Evolutionary conservation across 2,113 vertebrate genomes (phyloP).

Genomic region (Pionites leucogaster): DNA sequence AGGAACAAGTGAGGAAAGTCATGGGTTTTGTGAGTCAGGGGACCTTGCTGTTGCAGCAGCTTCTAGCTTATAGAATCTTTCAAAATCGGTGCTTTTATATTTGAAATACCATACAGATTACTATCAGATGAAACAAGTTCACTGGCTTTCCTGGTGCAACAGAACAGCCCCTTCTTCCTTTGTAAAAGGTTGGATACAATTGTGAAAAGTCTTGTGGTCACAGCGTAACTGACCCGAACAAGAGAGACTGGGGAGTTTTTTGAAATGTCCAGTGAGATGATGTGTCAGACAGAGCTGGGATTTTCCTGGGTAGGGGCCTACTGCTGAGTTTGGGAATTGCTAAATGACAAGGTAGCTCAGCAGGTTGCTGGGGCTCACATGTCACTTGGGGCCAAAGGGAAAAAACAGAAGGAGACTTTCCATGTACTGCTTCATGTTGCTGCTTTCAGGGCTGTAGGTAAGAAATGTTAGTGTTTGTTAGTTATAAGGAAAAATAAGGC

Average conservation of each 20-base stretch:
- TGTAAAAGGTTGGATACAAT: neutral
- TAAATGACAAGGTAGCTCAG: neutral
- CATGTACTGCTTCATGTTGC: neutral
- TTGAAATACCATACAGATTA: neutral
- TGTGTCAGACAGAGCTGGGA: neutral
- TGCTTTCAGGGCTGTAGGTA: neutral
- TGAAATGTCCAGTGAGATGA: neutral
- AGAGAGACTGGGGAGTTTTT: neutral
- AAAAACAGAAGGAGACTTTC: neutral
- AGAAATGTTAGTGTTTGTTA: neutral
- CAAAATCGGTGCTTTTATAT: neutral
- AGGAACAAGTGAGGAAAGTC: neutral
- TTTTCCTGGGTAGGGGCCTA: neutral
- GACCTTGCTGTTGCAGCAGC: neutral
- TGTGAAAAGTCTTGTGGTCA: neutral
- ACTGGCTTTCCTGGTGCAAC: neutral
- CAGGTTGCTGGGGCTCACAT: neutral
- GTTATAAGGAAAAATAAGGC: neutral
- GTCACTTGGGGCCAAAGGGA: neutral
- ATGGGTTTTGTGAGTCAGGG: neutral
- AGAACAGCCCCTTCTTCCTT: neutral
- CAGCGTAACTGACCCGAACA: neutral
- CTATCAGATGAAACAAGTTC: neutral
- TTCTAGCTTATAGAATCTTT: neutral
- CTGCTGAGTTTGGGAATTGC: neutral